A percentile compares a stretch with the other conserved stretches of the same genome.
Conservation (phyloP, 2,797 vertebrate genomes). For the Vespertilio murinus region DNA sequence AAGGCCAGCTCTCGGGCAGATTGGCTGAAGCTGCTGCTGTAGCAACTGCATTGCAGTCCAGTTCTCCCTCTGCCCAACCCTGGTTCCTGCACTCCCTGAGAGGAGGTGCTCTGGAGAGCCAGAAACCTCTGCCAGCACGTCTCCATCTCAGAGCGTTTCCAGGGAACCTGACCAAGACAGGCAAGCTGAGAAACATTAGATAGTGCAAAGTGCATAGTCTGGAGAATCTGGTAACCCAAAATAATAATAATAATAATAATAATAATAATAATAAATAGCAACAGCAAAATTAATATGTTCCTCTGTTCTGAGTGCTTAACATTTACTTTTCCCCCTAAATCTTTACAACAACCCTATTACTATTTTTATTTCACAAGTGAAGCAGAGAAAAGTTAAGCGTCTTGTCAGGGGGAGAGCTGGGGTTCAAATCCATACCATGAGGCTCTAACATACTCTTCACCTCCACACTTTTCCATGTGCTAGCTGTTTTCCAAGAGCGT, state of each 20-base stretch:
- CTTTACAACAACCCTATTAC: background rate
- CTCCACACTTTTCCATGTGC: background rate
- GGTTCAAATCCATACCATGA: background rate
- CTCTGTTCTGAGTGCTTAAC: background rate
- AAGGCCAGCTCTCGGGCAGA: background rate
- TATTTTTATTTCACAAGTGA: background rate
- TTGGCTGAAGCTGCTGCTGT: accelerated
- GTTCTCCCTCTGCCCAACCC: background rate
- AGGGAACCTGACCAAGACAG: background rate
- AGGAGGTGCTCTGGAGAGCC: background rate
- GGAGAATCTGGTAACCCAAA: background rate
- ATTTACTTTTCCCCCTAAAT: background rate
- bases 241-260: background rate
- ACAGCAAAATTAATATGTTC: background rate
- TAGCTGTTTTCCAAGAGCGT: background rate
- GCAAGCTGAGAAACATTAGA: background rate
- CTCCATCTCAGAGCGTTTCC: background rate
- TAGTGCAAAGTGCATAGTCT: background rate
- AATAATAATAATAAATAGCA: background rate
- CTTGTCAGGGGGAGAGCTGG: background rate
- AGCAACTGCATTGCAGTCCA: background rate
- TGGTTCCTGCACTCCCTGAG: background rate
- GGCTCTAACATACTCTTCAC: background rate
- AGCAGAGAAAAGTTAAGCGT: background rate
- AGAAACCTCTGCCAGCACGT: background rate